phyloP scores from a whole-genome alignment of 2,113 vertebrate species.

The Oreochromis spilurus region DNA sequence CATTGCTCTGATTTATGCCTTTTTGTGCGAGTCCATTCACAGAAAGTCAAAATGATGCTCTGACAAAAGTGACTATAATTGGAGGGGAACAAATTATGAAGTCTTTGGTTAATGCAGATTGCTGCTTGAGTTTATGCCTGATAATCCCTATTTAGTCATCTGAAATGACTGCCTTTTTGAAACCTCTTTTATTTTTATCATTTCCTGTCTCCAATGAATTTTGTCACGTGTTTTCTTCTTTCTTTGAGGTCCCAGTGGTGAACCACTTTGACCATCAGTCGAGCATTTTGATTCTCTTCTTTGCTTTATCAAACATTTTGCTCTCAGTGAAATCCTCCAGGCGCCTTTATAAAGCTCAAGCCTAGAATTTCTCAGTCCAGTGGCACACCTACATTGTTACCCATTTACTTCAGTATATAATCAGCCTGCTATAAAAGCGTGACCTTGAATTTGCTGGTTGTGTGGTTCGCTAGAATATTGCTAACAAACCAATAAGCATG shows the following conservation, averaged over 20 bases:
- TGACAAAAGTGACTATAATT: slow-evolving; percentile 52
- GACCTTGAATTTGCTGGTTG: neutral
- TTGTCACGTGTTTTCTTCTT: slow-evolving; percentile 2
- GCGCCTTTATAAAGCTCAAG: neutral
- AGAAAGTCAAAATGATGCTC: slow-evolving; percentile 40
- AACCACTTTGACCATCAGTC: slow-evolving; percentile 23
- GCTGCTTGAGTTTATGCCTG: slow-evolving; percentile 47
- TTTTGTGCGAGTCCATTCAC: slow-evolving; percentile 18
- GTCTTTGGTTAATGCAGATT: slow-evolving; percentile 55
- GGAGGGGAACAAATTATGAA: slow-evolving; percentile 48
- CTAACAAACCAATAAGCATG: neutral
- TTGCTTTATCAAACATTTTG: slow-evolving; percentile 15
- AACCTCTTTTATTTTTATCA: slow-evolving; percentile 20
- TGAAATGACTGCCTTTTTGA: slow-evolving; percentile 36
- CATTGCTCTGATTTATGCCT: slow-evolving; percentile 21
- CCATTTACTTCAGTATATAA: neutral
- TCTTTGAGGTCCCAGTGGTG: neutral
- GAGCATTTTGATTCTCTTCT: slow-evolving; percentile 11
- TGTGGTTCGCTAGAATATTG: neutral
- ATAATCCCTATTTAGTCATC: slow-evolving; percentile 50
- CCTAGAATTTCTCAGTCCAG: neutral
- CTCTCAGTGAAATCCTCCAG: neutral
- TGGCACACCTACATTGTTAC: neutral
- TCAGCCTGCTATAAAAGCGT: neutral
- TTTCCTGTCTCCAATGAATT: slow-evolving; percentile 18